A percentile compares a stretch with the other conserved stretches of the same genome.
Evolutionary conservation across 2,797 vertebrate genomes (phyloP).

Genomic region (Liasis olivaceus): DNA sequence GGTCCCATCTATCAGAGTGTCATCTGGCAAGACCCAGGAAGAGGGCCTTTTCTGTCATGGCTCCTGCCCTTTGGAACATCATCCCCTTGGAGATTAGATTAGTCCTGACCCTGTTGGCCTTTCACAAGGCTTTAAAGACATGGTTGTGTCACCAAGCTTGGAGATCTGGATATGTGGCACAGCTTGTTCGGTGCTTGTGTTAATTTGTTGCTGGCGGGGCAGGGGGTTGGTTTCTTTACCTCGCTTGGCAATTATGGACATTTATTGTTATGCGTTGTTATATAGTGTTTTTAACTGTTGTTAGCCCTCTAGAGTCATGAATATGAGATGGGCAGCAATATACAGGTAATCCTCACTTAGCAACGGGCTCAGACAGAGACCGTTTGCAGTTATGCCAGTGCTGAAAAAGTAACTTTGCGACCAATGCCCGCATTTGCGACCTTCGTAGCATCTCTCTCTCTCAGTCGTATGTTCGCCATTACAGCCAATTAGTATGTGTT

Average conservation of each 20-base stretch:
- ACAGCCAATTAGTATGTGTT: neutral
- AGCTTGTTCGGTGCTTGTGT: neutral
- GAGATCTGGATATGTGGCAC: neutral
- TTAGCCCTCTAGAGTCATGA: neutral
- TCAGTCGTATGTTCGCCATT: neutral
- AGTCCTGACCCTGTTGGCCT: neutral
- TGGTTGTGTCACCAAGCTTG: neutral
- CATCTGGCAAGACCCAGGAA: neutral
- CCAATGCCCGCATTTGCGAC: neutral
- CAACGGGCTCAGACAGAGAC: neutral
- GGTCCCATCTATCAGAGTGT: neutral
- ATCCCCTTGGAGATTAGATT: neutral
- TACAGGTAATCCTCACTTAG: neutral
- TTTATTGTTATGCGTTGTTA: too few relatives aligned
- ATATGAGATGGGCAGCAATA: neutral
- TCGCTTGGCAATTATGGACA: too few relatives aligned
- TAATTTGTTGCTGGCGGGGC: neutral
- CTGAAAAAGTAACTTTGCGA: neutral
- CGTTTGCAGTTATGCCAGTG: neutral
- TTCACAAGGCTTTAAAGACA: too few relatives aligned
- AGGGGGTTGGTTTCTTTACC: too few relatives aligned
- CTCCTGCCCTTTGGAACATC: neutral
- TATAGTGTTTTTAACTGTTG: neutral
- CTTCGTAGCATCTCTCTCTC: neutral
- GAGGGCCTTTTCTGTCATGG: neutral